Percentiles rank a stretch among this genome's conserved stretches.
These are phyloP conservation scores for Circaetus cinerascens DNA, from an alignment of 2,113 vertebrate genomes.

Conservation along the genomic window DNA sequence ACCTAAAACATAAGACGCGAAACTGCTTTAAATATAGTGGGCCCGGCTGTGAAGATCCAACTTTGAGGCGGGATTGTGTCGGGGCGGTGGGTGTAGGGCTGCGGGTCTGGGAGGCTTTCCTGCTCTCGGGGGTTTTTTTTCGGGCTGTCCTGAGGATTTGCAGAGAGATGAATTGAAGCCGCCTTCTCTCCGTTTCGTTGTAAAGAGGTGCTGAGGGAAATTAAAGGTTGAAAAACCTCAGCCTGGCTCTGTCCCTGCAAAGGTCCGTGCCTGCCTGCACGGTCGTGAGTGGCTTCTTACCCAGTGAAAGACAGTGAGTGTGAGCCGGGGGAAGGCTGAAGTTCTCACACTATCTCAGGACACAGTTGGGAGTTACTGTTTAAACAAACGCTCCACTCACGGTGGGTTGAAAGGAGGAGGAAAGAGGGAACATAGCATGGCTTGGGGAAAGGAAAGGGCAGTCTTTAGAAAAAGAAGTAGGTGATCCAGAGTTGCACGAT, in stretches of 20 bases:
- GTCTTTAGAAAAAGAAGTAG: not conserved
- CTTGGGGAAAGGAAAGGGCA: not conserved
- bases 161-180: not conserved
- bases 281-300: rapidly evolving
- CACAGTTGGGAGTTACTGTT: not conserved
- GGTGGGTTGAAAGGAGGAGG: not conserved
- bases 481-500: rapidly evolving
- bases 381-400: rapidly evolving
- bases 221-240: not conserved
- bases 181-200: rapidly evolving
- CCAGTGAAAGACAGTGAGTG: rapidly evolving
- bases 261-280: not conserved
- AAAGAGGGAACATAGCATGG: rapidly evolving
- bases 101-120: not conserved
- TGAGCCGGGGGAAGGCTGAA: not conserved
- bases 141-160: not conserved
- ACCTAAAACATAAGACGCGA: rapidly evolving
- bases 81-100: not conserved
- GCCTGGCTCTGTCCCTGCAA: not conserved
- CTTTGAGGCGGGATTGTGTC: not conserved
- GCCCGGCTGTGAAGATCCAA: not conserved
- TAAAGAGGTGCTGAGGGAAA: not conserved
- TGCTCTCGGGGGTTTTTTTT: not conserved
- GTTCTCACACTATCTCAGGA: not conserved
- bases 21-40: not conserved